A percentile compares a stretch with the other conserved stretches of the same genome.
These are phyloP conservation scores for Euplexia lucipara DNA, from an alignment of 2,888 invertebrate species.

Conservation along the genomic window DNA sequence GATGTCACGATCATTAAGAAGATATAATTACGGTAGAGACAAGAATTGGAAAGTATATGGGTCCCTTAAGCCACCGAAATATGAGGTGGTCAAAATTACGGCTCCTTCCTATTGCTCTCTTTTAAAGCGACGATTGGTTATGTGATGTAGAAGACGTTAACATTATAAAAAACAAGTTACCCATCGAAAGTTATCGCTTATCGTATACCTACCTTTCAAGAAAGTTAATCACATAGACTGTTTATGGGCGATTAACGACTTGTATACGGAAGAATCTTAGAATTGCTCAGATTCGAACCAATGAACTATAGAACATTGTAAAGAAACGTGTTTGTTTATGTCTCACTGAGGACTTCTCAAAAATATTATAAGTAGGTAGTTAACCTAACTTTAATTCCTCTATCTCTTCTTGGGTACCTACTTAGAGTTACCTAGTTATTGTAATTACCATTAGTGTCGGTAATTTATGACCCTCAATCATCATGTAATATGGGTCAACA, in stretches of 20 bases:
- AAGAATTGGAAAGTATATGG: slow-evolving; percentile 62
- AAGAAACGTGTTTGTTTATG: not conserved
- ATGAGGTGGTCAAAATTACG: slow-evolving; percentile 60
- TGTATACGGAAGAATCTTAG: slow-evolving; percentile 52
- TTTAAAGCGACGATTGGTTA: slow-evolving; percentile 67
- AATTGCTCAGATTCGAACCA: slow-evolving; percentile 34
- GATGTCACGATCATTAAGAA: slow-evolving; percentile 60
- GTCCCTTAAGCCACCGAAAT: slow-evolving; percentile 57
- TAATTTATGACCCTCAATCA: not conserved
- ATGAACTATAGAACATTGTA: slow-evolving; percentile 1
- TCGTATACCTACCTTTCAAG: slow-evolving; percentile 51
- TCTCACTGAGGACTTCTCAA: not conserved
- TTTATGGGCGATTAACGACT: slow-evolving; percentile 62
- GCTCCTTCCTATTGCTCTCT: slow-evolving; percentile 61
- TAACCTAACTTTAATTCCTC: too few relatives aligned
- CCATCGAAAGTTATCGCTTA: slow-evolving; percentile 61
- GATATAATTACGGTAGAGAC: slow-evolving; percentile 64
- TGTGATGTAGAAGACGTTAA: slow-evolving; percentile 57
- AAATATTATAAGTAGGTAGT: too few relatives aligned
- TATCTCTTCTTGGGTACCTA: too few relatives aligned
- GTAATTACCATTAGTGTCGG: too few relatives aligned
- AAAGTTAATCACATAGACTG: slow-evolving; percentile 69
- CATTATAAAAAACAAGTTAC: slow-evolving; percentile 52
- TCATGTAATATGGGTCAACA: too few relatives aligned
- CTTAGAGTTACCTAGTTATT: too few relatives aligned